These are phyloP conservation scores for Pachydiplax longipennis DNA, from an alignment of 2,888 invertebrate genomes.

Conservation along the genomic window DNA sequence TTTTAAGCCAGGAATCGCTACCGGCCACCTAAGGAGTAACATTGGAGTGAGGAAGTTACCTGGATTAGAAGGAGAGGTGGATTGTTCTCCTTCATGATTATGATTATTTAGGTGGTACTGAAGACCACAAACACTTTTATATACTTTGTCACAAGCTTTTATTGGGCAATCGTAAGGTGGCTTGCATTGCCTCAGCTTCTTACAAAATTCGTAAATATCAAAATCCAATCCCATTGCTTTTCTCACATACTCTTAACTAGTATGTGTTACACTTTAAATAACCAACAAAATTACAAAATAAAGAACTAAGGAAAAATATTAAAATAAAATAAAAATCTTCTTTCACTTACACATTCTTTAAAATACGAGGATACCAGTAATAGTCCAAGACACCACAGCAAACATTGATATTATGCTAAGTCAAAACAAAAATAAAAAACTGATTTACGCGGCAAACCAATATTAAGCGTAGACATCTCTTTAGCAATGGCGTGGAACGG, in stretches of 20 bases:
- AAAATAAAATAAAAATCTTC: conserved; percentile 20
- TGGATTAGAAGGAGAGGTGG: conserved; percentile 63
- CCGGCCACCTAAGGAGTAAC: neutral
- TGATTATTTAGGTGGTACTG: conserved; percentile 86
- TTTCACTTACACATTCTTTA: conserved; percentile 36
- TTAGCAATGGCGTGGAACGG: neutral
- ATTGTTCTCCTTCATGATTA: conserved; percentile 81
- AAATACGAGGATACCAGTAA: neutral
- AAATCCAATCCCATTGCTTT: conserved; percentile 79
- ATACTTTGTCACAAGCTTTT: conserved; percentile 83
- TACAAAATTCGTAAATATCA: conserved; percentile 85
- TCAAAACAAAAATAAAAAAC: conserved; percentile 41
- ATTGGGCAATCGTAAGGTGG: conserved; percentile 89
- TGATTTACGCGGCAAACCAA: conserved; percentile 7
- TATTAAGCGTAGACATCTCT: neutral
- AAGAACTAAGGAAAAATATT: neutral
- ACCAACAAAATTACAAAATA: conserved; percentile 16
- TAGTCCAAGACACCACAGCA: conserved; percentile 38
- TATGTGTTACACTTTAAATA: neutral
- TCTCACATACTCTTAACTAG: neutral
- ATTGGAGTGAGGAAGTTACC: conserved; percentile 2
- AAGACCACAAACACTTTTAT: conserved; percentile 85
- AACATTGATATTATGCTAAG: conserved; percentile 22
- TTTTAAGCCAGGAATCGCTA: neutral
- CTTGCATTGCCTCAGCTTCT: conserved; percentile 80